Conservation (phyloP, 2,797 vertebrate species). For the Rhinatrema bivittatum region DNA sequence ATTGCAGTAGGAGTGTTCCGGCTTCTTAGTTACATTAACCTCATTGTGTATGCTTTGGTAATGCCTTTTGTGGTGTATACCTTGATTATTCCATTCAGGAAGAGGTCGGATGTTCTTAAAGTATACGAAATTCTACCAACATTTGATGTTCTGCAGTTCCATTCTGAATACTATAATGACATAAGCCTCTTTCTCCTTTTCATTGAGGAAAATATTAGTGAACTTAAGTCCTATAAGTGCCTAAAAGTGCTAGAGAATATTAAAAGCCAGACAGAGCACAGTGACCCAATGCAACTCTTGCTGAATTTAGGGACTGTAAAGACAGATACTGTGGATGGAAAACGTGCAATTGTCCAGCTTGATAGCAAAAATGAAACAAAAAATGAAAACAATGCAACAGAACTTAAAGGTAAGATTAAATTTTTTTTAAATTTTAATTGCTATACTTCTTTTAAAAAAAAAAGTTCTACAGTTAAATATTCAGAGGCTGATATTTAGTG, state of each 20-base stretch:
- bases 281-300: constrained; percentile 79
- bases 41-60: constrained; percentile 68
- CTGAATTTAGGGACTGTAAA: constrained; percentile 78
- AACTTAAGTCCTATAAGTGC: constrained; percentile 91
- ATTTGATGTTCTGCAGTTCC: constrained; percentile 65
- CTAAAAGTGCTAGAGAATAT: constrained; percentile 89
- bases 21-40: constrained; percentile 83
- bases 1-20: constrained; percentile 88
- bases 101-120: constrained; percentile 62
- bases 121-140: constrained; percentile 83
- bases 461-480: no score
- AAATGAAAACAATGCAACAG: constrained; percentile 19
- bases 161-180: constrained; percentile 72
- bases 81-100: constrained; percentile 61
- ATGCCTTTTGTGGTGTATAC: constrained; percentile 73
- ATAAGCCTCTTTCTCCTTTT: constrained; percentile 84
- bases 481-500: no score
- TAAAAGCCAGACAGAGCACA: constrained; percentile 61
- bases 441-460: no score
- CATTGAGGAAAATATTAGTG: constrained; percentile 89
- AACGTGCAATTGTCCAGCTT: constrained; percentile 10
- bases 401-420: constrained; percentile 63
- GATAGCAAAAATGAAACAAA: constrained; percentile 10
- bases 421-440: no score
- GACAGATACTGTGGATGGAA: constrained; percentile 74